Percentiles rank a stretch among this genome's conserved stretches.
phyloP scores from a whole-genome alignment of 2,797 vertebrate genomes.

The Holocentrus rufus region DNA sequence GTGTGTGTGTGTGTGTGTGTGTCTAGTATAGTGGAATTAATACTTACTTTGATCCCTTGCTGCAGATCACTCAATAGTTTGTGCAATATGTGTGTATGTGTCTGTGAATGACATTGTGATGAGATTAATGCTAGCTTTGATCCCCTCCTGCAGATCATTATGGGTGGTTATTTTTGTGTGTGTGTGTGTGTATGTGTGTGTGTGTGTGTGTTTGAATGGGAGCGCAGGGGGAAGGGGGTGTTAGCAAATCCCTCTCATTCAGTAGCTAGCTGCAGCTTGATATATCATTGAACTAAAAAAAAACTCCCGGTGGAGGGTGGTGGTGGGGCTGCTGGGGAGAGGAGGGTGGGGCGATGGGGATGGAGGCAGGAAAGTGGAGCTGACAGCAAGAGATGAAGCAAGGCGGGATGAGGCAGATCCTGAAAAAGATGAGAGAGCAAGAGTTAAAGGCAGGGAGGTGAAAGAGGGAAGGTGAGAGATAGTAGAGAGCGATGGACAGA shows the following conservation, averaged over 20 bases:
- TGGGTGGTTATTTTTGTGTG: constrained; percentile 31
- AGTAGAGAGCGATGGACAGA: constrained; percentile 14
- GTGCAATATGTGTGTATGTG: constrained; percentile 19
- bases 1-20: constrained; percentile 1
- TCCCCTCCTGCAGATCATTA: constrained; percentile 51
- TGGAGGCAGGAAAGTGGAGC: constrained; percentile 47
- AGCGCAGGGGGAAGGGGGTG: constrained; percentile 29
- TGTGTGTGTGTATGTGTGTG: constrained; percentile 20
- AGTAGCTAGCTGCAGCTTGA: constrained; percentile 63
- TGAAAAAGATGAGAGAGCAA: constrained; percentile 4
- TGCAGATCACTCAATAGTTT: constrained; percentile 47
- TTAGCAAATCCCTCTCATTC: constrained; percentile 70
- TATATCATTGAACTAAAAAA: constrained; percentile 67
- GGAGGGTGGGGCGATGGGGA: constrained; percentile 20
- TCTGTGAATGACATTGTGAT: not conserved
- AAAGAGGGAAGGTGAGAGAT: constrained; percentile 10
- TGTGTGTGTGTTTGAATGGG: constrained; percentile 8
- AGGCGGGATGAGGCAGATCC: constrained; percentile 32
- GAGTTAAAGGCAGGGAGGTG: not conserved
- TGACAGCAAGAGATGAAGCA: constrained; percentile 50
- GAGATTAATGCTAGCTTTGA: constrained; percentile 60
- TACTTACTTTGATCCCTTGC: constrained; percentile 53
- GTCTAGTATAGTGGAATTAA: constrained; percentile 53
- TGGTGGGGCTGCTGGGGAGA: constrained; percentile 12
- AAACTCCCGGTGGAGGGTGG: constrained; percentile 19